Evolutionary conservation across 2,888 invertebrate genomes (phyloP), one percentile per base, ranked within the genome.

Genomic region (Drosophila anomalipes): DNA sequence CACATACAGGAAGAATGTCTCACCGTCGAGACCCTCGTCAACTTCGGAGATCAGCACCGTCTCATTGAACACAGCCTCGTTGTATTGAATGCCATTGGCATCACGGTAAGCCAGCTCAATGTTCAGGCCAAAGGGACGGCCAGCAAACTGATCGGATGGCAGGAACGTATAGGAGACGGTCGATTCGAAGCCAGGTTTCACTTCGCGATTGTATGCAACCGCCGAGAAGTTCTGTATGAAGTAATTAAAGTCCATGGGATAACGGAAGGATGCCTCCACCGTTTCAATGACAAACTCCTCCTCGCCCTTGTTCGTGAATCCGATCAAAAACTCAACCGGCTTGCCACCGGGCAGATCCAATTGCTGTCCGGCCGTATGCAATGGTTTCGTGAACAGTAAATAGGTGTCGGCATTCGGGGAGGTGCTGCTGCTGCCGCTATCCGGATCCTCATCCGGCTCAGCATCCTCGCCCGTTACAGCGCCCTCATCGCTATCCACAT

Each of bases 211-310:
- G 94, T 97, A 98, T 2, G 96, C 95, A 89, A 98, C 95, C 0
- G 97, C 97, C 0, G 99, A 98, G 94, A 99, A 99, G 94, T 99
- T 99, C 94, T 99, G 99, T 83, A 99, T 98, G 94, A 97, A 97
- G 94, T 98, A 99, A 83, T 97, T 98, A 94, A 98, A 99, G 94
- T 99, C 99, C 97, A 99, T 97, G 12, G 99, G 99, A 93, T 99
- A 99, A 86, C 99, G 96, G 96, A 99, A 99, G 0, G 99, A 99
- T 0, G 99, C 99, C 91, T 99, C 99, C 92, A 99, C 95, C 9
- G 97, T 96, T 92, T 99, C 99, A 30, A 99, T 95, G 32, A 97
- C 94, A 91, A 99, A 99, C 84, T 99, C 98, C 84, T 97, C 96
- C 70, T 96, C 95, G 57, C 99, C 99, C 92, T 97, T 98, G 95